These are phyloP conservation scores for Herminia tarsipennalis DNA, from an alignment of 2,888 invertebrate genomes.

Conservation along the genomic window DNA sequence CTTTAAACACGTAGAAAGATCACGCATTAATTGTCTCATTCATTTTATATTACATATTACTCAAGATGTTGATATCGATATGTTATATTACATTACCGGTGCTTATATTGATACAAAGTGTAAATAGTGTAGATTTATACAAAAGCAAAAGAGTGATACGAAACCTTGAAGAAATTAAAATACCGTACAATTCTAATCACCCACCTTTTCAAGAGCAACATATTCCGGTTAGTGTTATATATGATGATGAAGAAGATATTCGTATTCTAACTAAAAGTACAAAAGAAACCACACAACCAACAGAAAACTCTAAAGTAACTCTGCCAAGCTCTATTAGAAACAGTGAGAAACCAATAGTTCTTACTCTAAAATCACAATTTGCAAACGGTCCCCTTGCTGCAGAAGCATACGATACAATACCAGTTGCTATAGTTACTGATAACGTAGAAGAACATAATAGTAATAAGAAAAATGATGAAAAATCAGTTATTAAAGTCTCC, in stretches of 20 bases:
- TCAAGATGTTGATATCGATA: conserved; percentile 32
- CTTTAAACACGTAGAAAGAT: conserved; percentile 59
- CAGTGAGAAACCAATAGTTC: no score
- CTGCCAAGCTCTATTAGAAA: no score
- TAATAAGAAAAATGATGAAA: no score
- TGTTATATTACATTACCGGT: conserved; percentile 18
- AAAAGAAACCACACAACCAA: background rate
- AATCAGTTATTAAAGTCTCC: no score
- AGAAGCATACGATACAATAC: no score
- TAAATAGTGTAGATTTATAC: conserved; percentile 33
- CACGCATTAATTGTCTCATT: conserved; percentile 39
- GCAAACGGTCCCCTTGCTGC: no score
- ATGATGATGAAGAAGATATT: conserved; percentile 26
- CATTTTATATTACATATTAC: conserved; percentile 13
- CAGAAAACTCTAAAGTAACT: background rate
- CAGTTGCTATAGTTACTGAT: no score
- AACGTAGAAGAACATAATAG: no score
- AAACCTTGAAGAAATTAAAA: conserved; percentile 14
- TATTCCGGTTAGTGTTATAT: conserved; percentile 40
- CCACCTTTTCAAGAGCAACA: conserved; percentile 51
- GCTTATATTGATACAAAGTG: conserved; percentile 35
- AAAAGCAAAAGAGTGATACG: conserved; percentile 23
- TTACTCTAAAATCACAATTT: no score
- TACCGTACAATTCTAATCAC: conserved; percentile 47
- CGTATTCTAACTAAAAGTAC: conserved; percentile 8